Percentiles rank a stretch among this genome's conserved stretches.
Evolutionary conservation across 1,140 invertebrate genomes (phyloP).

Genomic region (Cherax destructor): DNA sequence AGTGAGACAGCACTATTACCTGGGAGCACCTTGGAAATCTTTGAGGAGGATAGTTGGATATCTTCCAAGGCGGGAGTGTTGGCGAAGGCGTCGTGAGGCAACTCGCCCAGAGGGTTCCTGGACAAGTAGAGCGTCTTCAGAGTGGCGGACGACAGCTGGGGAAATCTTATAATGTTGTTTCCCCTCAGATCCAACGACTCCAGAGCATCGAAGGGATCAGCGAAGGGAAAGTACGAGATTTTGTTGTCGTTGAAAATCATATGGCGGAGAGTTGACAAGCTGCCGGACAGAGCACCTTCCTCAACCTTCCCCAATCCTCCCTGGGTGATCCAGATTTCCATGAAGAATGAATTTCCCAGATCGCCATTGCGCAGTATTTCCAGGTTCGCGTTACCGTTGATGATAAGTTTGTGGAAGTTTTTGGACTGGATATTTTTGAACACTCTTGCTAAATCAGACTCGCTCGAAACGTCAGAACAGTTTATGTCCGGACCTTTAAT

Average conservation of each 20-base stretch:
- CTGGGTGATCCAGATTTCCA: conserved; percentile 5
- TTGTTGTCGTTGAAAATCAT: conserved; percentile 10
- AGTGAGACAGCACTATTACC: background rate
- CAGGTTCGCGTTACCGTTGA: background rate
- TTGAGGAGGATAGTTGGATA: background rate
- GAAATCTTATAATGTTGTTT: background rate
- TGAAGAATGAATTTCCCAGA: background rate
- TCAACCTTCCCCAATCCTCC: background rate
- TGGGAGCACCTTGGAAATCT: background rate
- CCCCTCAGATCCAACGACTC: background rate
- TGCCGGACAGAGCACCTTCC: background rate
- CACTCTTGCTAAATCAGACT: background rate
- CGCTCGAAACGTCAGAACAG: conserved; percentile 6
- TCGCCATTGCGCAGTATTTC: background rate
- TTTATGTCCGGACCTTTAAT: background rate
- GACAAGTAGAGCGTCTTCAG: background rate
- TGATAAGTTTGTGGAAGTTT: background rate
- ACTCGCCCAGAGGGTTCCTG: conserved; percentile 1
- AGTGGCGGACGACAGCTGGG: background rate
- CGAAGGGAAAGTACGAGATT: conserved; percentile 9
- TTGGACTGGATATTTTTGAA: background rate
- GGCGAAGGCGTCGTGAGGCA: background rate
- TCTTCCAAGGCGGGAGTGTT: background rate
- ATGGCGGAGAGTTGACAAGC: background rate
- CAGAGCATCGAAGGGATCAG: background rate